Base-by-base conservation (phyloP, 2,113 vertebrate genomes). In the Anhinga anhinga region DNA sequence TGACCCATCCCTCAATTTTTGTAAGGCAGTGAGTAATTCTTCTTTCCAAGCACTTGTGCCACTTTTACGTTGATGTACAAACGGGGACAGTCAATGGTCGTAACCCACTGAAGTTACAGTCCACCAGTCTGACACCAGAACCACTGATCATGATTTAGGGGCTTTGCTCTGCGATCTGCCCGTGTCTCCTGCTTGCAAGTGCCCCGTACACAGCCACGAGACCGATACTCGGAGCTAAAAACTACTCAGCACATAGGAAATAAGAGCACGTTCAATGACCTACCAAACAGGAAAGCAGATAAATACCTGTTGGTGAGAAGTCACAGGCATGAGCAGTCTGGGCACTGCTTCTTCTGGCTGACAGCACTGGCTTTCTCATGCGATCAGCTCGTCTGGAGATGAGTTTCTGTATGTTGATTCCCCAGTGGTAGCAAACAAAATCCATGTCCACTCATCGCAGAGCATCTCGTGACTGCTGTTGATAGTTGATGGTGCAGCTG, bases 391-490 rank as follows among this genome's bases (percentile, higher is more conserved):
- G 5, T 23, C 45, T 58, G 66, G 53, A 52, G 44, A 30, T 29
- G 78, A 22, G 10, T 62, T 85, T 52, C 42, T 81, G 3, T 27
- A 4, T 58, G 36, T 55, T 52, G 63, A 14, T 36, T 94, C 63
- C 18, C 34, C 42, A 44, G 20, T 79, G 44, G 18, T 8, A 17
- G 4, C 47, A 63, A 74, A 67, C 3, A 10, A 45, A 76, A 77
- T 25, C 42, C 17, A 3, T 15, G 5, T 72, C 40, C 23, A 1
- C n/a, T 30, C 9, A 0, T 53, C 44, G 62, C n/a, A 67, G 47
- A 63, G 30, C 30, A 30, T 55, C 30, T 49, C 71, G 38, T 1
- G 1, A 9, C 71, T 72, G 21, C 42, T 74, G 26, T 58, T 59
- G 58, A 1, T 36, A 17, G 53, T 10, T 53, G 42, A 65, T 34